A percentile compares a stretch with the other conserved stretches of the same genome.
Evolutionary conservation across 2,797 vertebrate genomes (phyloP).

Genomic region (Pangasius djambal): DNA sequence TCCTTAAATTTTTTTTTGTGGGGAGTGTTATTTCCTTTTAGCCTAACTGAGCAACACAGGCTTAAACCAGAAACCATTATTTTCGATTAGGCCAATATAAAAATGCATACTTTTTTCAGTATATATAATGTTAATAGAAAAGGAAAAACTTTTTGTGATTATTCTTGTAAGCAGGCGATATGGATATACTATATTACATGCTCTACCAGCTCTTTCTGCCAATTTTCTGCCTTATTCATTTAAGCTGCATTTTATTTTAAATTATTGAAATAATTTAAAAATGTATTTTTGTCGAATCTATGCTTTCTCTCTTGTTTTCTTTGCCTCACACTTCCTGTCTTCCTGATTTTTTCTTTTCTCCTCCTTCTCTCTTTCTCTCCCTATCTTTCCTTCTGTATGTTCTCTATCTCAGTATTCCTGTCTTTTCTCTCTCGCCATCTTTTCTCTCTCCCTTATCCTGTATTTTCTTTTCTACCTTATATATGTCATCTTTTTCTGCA

Average conservation of each 20-base stretch:
- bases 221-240: background rate
- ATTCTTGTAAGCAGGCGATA: background rate
- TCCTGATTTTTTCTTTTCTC: background rate
- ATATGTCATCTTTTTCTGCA: background rate
- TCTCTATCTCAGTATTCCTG: background rate
- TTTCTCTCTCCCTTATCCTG: background rate
- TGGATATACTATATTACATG: background rate
- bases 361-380: background rate
- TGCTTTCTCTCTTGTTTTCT: background rate
- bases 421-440: background rate
- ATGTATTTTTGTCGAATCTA: too few species aligned
- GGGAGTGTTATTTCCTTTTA: background rate
- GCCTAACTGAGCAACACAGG: background rate
- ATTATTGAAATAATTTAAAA: background rate
- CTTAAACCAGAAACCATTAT: background rate
- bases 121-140: background rate
- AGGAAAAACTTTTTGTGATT: background rate
- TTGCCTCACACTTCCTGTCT: background rate
- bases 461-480: background rate
- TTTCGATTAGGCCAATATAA: background rate
- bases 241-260: background rate
- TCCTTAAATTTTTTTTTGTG: background rate
- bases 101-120: background rate
- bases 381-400: too few species aligned
- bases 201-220: background rate